These are phyloP conservation scores for Columbina picui DNA, from an alignment of 2,113 vertebrate genomes.

Conservation along the genomic window DNA sequence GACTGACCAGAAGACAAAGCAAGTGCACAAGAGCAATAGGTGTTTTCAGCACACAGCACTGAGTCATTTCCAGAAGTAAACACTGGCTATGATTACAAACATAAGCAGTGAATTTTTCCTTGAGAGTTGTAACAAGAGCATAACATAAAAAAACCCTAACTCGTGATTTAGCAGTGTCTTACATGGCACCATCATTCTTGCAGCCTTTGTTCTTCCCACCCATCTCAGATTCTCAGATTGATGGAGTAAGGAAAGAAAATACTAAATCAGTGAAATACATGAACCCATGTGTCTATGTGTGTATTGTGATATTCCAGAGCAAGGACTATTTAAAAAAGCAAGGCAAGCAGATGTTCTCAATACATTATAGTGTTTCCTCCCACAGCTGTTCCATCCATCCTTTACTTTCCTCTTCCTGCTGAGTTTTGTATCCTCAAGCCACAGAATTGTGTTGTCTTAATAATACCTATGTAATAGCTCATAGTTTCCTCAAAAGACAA, in stretches of 20 bases:
- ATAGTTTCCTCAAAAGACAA: not conserved
- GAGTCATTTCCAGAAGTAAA: not conserved
- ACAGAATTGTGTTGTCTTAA: not conserved
- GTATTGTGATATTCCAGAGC: not conserved
- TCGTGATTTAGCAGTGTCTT: not conserved
- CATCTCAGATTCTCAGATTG: not conserved
- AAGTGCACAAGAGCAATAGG: not conserved
- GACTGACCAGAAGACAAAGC: not conserved
- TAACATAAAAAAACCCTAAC: rapidly evolving
- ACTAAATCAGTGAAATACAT: not conserved
- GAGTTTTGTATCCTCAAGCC: not conserved
- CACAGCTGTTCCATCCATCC: not conserved
- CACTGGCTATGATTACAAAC: not conserved
- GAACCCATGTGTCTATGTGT: rapidly evolving
- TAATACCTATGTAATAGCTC: too few relatives aligned
- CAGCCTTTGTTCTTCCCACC: not conserved
- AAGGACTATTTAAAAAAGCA: not conserved
- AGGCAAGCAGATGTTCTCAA: not conserved
- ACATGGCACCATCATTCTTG: not conserved
- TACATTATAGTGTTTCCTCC: not conserved
- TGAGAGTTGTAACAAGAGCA: not conserved
- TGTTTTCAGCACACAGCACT: not conserved
- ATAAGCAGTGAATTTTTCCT: not conserved
- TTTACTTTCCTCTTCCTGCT: not conserved
- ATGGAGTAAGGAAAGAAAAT: not conserved